These are phyloP conservation scores for Theodoxus fluviatilis DNA, from an alignment of 2,888 invertebrate genomes.

Conservation along the genomic window DNA sequence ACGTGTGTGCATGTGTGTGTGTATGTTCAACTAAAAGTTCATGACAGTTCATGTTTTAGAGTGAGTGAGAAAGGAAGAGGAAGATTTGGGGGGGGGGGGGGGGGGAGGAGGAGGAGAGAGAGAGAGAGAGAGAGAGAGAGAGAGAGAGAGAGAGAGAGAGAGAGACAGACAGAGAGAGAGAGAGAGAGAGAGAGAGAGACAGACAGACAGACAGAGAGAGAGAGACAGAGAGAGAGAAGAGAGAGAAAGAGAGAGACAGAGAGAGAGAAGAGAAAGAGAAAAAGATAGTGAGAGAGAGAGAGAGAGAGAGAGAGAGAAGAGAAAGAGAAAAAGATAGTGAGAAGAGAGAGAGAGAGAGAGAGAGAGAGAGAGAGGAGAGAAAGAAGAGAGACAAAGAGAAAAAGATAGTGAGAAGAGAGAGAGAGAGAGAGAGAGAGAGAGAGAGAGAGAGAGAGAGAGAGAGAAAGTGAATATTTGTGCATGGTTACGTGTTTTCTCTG, in stretches of 20 bases:
- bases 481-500: too few species aligned
- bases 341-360: neutral
- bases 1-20: too few species aligned
- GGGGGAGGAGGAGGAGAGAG: neutral
- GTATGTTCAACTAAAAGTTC: too few species aligned
- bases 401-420: too few species aligned
- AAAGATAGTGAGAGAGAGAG: too few species aligned
- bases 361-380: too few species aligned
- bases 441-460: too few species aligned
- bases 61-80: too few species aligned
- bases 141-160: constrained; percentile 1
- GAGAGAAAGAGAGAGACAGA: neutral
- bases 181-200: neutral
- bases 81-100: neutral
- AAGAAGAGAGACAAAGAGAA: too few species aligned
- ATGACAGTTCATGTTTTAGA: too few species aligned
- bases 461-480: too few species aligned
- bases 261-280: neutral
- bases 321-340: neutral
- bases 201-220: neutral
- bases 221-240: neutral
- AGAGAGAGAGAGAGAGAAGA: neutral
- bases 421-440: too few species aligned
- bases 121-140: neutral
- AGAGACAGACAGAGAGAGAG: neutral